These are phyloP conservation scores for Capitella teleta DNA, from an alignment of 1,140 invertebrate species.

Conservation along the genomic window DNA sequence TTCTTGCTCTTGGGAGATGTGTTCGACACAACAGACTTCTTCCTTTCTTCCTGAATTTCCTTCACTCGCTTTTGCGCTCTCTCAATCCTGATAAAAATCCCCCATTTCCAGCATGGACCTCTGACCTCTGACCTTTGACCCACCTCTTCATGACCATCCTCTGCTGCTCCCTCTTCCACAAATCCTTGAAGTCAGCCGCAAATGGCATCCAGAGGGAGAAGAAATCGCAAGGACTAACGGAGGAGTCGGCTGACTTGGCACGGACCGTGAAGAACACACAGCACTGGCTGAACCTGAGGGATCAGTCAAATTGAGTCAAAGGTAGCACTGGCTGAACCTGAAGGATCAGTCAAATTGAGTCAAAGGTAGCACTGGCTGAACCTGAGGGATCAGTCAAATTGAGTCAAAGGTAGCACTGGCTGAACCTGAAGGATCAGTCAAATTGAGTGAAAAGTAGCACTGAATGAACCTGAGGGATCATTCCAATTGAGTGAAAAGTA, in stretches of 20 bases:
- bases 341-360: no score
- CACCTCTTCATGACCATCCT: slow-evolving; percentile 71
- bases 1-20: slow-evolving; percentile 19
- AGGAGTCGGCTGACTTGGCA: slow-evolving; percentile 60
- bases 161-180: slow-evolving; percentile 88
- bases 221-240: slow-evolving; percentile 67
- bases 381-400: no score
- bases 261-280: slow-evolving; percentile 79
- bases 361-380: no score
- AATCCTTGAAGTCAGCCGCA: slow-evolving; percentile 87
- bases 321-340: no score
- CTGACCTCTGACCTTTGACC: no score
- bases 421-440: no score
- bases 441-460: no score
- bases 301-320: no score
- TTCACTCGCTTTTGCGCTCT: slow-evolving; percentile 25
- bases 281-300: slow-evolving; percentile 63
- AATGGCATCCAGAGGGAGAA: slow-evolving; percentile 80
- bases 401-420: no score
- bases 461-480: no score
- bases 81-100: slow-evolving; percentile 29
- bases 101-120: background rate
- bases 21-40: slow-evolving; percentile 17
- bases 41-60: slow-evolving; percentile 25
- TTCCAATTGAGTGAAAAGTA: no score